Evolutionary conservation across 1,140 invertebrate species (phyloP).

Genomic region (Nasonia giraulti): DNA sequence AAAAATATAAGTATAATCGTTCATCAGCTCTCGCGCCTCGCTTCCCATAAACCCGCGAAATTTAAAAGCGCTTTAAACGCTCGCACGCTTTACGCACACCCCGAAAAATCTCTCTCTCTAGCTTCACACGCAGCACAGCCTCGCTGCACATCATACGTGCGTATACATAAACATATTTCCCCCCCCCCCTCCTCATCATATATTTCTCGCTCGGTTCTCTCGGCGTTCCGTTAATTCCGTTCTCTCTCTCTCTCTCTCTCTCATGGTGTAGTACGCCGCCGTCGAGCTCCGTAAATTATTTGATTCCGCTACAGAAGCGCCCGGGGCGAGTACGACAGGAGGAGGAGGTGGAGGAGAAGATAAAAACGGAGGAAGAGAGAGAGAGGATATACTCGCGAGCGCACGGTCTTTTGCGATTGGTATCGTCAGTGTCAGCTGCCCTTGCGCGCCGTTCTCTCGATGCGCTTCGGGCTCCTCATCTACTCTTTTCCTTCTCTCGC

Average conservation of each 20-base stretch:
- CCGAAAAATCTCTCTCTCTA: background rate
- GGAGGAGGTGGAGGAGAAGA: constrained; percentile 40
- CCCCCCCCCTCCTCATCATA: background rate
- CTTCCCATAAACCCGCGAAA: background rate
- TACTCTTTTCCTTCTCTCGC: constrained; percentile 29
- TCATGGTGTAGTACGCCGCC: constrained; percentile 13
- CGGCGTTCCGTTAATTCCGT: constrained; percentile 44
- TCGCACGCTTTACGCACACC: no score
- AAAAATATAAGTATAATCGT: background rate
- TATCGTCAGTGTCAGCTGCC: constrained; percentile 53
- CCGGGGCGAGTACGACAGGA: constrained; percentile 49
- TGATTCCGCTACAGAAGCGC: constrained; percentile 52
- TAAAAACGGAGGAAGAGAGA: constrained; percentile 37
- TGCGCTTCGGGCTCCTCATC: constrained; percentile 39
- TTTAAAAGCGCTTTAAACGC: background rate
- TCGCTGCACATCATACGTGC: no score
- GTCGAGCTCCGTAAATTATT: constrained; percentile 50
- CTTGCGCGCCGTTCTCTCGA: constrained; percentile 18
- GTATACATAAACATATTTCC: background rate
- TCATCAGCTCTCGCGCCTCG: no score
- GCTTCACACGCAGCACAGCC: background rate
- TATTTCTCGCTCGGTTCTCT: background rate
- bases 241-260: background rate
- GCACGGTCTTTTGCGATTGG: constrained; percentile 48
- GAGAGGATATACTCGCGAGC: constrained; percentile 13